Conservation (phyloP, 1,140 invertebrate species). For the Cotesia chilonis region DNA sequence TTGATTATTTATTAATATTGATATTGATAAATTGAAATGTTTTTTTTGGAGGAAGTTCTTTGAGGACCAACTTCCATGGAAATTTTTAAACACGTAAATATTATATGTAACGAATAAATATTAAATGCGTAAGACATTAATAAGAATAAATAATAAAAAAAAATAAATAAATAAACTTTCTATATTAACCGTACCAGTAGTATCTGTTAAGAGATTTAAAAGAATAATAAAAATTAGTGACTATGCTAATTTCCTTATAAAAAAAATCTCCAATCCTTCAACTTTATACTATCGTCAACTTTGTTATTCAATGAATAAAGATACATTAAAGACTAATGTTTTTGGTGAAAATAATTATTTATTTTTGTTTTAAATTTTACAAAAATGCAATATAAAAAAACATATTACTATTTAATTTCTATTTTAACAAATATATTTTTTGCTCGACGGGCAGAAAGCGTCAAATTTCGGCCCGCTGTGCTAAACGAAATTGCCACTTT, state of each 20-base stretch:
- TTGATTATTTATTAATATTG: background rate
- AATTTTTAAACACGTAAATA: constrained; percentile 19
- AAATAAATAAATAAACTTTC: constrained; percentile 19
- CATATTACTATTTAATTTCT: too few species aligned
- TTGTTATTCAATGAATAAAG: constrained; percentile 51
- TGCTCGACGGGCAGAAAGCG: too few species aligned
- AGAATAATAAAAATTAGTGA: constrained; percentile 14
- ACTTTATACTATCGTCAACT: constrained; percentile 49
- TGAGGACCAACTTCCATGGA: constrained; percentile 39
- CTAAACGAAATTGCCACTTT: too few species aligned
- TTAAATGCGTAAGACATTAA: constrained; percentile 11
- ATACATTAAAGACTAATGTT: constrained; percentile 40
- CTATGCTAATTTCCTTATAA: constrained; percentile 35
- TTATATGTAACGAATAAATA: constrained; percentile 16
- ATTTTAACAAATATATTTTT: too few species aligned
- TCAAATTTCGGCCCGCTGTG: too few species aligned
- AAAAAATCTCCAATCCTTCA: constrained; percentile 39
- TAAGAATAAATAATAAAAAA: constrained; percentile 18
- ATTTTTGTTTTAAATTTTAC: background rate
- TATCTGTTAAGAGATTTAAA: constrained; percentile 35
- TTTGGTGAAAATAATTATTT: constrained; percentile 10
- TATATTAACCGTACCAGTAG: constrained; percentile 37
- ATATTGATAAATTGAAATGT: constrained; percentile 24
- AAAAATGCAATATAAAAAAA: too few species aligned
- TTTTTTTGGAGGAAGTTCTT: constrained; percentile 34